Evolutionary conservation across 2,888 invertebrate genomes (phyloP).

Genomic region (Spilarctia lutea): DNA sequence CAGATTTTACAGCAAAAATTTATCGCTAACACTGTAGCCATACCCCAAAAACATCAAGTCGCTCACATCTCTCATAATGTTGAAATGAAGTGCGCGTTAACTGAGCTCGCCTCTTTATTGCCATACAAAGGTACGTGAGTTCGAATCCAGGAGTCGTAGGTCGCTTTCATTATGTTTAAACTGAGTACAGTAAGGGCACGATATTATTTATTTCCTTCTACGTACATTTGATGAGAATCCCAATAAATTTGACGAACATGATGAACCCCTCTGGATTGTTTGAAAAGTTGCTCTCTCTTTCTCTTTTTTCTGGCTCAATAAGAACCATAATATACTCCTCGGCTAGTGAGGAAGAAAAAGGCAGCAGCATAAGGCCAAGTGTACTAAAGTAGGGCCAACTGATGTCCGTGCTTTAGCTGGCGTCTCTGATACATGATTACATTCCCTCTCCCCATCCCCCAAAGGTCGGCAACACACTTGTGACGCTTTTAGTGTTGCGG

Average conservation of each 20-base stretch:
- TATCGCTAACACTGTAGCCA: constrained; percentile 30
- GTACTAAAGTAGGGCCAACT: background rate
- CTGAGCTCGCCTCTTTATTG: constrained; percentile 40
- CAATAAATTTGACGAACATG: background rate
- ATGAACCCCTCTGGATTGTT: background rate
- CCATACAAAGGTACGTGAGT: constrained; percentile 38
- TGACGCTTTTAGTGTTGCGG: too few species aligned
- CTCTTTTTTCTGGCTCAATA: too few species aligned
- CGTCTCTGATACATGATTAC: background rate
- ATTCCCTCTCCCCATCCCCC: too few species aligned
- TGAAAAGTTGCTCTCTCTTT: background rate
- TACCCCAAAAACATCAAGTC: constrained; percentile 29
- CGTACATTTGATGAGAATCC: background rate
- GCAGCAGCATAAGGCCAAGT: background rate
- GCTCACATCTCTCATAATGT: constrained; percentile 49
- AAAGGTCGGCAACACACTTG: too few species aligned
- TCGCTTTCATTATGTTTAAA: constrained; percentile 4
- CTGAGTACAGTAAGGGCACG: background rate
- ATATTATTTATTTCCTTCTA: background rate
- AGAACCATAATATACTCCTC: background rate
- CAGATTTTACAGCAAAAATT: background rate
- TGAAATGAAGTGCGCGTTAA: constrained; percentile 50
- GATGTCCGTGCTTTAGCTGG: background rate
- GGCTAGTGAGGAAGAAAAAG: background rate
- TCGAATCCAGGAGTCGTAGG: constrained; percentile 28